Evolutionary conservation across 2,113 vertebrate genomes (phyloP).

Genomic region (Macrotis lagotis): DNA sequence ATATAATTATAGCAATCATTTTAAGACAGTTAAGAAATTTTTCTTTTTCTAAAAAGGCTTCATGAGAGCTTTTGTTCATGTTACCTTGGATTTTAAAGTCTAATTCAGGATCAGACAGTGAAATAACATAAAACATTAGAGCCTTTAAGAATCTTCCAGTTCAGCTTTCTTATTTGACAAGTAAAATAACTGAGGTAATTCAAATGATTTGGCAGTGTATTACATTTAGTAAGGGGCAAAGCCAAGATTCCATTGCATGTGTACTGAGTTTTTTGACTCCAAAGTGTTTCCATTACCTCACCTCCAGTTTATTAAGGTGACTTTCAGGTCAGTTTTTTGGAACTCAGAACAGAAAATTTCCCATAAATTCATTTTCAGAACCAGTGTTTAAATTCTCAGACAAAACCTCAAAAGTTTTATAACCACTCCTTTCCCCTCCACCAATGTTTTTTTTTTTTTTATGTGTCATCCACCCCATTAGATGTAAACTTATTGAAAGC

Average conservation of each 20-base stretch:
- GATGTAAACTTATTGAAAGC: not conserved
- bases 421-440: not conserved
- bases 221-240: not conserved
- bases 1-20: not conserved
- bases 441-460: not conserved
- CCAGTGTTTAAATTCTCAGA: not conserved
- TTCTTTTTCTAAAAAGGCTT: not conserved
- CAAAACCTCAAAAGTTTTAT: not conserved
- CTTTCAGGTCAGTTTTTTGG: not conserved
- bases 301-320: not conserved
- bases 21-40: not conserved
- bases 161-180: not conserved
- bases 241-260: not conserved
- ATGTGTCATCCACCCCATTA: not conserved
- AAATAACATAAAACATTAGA: not conserved
- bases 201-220: not conserved
- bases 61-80: not conserved
- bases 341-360: not conserved
- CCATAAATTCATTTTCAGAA: not conserved
- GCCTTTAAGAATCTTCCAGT: not conserved
- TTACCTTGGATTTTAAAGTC: not conserved
- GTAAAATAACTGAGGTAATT: not conserved
- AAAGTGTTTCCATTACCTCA: not conserved
- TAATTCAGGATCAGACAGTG: not conserved
- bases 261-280: not conserved